These are phyloP conservation scores for Shinisaurus crocodilurus DNA, from an alignment of 2,113 vertebrate genomes.

Conservation along the genomic window DNA sequence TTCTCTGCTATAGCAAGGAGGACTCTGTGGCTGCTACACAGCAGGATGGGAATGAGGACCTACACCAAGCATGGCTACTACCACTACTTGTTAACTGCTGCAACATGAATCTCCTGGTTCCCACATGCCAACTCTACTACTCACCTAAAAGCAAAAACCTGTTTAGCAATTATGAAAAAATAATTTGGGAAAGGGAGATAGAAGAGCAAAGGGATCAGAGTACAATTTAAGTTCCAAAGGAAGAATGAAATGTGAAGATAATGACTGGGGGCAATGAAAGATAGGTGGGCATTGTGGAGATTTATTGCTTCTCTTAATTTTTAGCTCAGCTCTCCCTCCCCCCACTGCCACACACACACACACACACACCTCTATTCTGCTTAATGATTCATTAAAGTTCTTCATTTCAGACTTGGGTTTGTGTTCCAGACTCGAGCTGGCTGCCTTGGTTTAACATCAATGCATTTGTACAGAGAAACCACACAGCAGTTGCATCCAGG, in stretches of 20 bases:
- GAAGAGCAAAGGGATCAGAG: not conserved
- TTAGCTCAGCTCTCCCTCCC: not conserved
- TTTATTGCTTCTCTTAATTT: not conserved
- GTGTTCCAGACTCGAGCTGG: not conserved
- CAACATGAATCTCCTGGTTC: not conserved
- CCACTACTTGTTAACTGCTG: not conserved
- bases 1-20: not conserved
- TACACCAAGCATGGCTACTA: not conserved
- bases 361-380: constrained; percentile 5
- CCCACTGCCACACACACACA: not conserved
- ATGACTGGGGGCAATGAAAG: not conserved
- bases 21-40: no score
- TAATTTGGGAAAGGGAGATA: no score
- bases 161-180: not conserved
- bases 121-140: not conserved
- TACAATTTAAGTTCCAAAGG: not conserved
- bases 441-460: constrained; percentile 47
- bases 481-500: constrained; percentile 31
- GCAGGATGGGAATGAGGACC: not conserved
- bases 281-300: not conserved
- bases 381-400: constrained; percentile 18
- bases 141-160: not conserved
- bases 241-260: not conserved
- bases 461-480: constrained; percentile 53
- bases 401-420: constrained; percentile 3